Evolutionary conservation across 2,797 vertebrate genomes (phyloP).

Genomic region (Anomalospiza imberbis): DNA sequence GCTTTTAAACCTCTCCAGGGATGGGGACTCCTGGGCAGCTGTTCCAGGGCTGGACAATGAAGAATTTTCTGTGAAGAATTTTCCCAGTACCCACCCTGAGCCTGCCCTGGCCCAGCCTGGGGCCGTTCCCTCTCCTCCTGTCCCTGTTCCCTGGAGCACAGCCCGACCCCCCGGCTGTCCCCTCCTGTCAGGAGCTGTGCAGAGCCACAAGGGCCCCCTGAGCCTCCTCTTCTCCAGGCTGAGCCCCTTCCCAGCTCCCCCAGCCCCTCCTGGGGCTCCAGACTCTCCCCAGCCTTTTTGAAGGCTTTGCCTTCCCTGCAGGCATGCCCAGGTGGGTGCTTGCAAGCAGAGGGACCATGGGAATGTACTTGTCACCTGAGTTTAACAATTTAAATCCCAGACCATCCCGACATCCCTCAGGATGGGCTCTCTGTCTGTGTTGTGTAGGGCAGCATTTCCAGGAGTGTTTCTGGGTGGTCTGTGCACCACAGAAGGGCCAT

Average conservation of each 20-base stretch:
- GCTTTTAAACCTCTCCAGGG: neutral
- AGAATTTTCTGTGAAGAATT: rapidly evolving
- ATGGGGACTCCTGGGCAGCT: neutral
- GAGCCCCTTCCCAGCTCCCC: neutral
- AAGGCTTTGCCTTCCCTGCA: neutral
- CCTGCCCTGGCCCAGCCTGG: too few species aligned
- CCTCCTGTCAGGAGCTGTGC: neutral
- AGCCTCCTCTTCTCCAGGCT: neutral
- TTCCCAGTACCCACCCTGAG: neutral
- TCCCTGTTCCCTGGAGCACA: too few species aligned
- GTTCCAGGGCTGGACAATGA: neutral
- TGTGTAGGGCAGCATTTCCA: neutral
- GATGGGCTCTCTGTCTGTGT: neutral
- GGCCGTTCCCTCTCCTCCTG: too few species aligned
- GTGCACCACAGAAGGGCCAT: slow-evolving; percentile 20
- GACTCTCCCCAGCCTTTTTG: neutral
- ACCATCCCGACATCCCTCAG: neutral
- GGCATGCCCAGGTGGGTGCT: neutral
- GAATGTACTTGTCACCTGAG: neutral
- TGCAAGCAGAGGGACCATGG: neutral
- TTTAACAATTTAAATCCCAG: neutral
- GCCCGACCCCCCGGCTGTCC: neutral
- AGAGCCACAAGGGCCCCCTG: neutral
- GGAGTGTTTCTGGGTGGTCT: slow-evolving; percentile 58
- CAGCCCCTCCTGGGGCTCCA: neutral